Conservation (phyloP, 2,797 vertebrate genomes). For the Squalus acanthias region DNA sequence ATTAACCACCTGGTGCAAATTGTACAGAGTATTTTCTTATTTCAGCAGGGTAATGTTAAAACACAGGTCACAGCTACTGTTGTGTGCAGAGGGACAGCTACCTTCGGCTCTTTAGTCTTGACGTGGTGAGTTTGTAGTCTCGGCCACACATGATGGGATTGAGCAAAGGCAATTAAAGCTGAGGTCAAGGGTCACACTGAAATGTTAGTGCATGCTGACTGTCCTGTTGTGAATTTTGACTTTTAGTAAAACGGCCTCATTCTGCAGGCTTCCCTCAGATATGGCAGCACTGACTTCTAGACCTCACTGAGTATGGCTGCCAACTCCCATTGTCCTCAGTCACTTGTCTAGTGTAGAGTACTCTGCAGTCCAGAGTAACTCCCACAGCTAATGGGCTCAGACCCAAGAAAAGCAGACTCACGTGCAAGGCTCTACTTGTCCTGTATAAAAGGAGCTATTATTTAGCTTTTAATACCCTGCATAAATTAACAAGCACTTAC, state of each 20-base stretch:
- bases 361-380: not conserved
- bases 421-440: not conserved
- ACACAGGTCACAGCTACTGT: not conserved
- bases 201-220: not conserved
- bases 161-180: not conserved
- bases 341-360: not conserved
- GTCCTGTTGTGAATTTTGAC: not conserved
- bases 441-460: not conserved
- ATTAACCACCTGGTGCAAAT: not conserved
- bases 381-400: not conserved
- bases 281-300: not conserved
- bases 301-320: not conserved
- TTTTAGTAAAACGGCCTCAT: not conserved
- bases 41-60: not conserved
- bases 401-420: slow-evolving; percentile 20
- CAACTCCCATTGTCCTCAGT: not conserved
- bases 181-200: not conserved
- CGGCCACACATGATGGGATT: not conserved
- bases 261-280: not conserved
- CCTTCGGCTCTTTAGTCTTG: no score
- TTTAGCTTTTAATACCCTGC: not conserved
- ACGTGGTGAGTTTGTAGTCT: not conserved
- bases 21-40: not conserved
- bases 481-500: slow-evolving; percentile 2
- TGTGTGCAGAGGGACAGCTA: not conserved